A percentile compares a stretch with the other conserved stretches of the same genome.
These are phyloP conservation scores for Agapornis roseicollis DNA, from an alignment of 2,113 vertebrate species.

Conservation along the genomic window DNA sequence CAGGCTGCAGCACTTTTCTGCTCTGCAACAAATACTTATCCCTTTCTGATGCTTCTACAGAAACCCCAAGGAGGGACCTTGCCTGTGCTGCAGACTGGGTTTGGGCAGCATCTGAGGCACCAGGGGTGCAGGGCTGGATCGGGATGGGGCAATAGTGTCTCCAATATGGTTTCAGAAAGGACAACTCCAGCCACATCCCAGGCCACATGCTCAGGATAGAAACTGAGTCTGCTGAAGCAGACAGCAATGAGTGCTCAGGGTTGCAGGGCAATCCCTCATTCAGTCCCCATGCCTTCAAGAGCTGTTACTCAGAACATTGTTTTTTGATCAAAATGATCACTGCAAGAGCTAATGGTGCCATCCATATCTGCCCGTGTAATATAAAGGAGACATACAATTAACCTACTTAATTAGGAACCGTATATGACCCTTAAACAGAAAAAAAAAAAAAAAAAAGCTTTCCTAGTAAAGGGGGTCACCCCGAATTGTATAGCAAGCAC, in stretches of 20 bases:
- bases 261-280: background rate
- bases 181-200: background rate
- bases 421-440: constrained; percentile 46
- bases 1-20: background rate
- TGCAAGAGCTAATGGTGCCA: constrained; percentile 19
- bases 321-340: constrained; percentile 13
- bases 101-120: background rate
- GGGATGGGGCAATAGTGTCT: background rate
- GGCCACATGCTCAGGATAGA: background rate
- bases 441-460: background rate
- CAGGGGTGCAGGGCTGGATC: background rate
- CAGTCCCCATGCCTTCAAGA: background rate
- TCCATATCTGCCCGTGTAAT: background rate
- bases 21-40: background rate
- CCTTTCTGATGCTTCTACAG: background rate
- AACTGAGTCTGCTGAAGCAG: background rate
- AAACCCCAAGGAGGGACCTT: background rate
- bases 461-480: constrained; percentile 47
- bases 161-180: background rate
- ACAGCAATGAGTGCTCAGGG: background rate
- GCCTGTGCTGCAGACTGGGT: background rate
- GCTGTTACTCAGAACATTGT: background rate
- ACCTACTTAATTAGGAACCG: constrained; percentile 51
- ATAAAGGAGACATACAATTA: constrained; percentile 56
- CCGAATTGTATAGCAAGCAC: background rate